Conservation (phyloP, 2,888 invertebrate genomes). For the Dromius quadrimaculatus region DNA sequence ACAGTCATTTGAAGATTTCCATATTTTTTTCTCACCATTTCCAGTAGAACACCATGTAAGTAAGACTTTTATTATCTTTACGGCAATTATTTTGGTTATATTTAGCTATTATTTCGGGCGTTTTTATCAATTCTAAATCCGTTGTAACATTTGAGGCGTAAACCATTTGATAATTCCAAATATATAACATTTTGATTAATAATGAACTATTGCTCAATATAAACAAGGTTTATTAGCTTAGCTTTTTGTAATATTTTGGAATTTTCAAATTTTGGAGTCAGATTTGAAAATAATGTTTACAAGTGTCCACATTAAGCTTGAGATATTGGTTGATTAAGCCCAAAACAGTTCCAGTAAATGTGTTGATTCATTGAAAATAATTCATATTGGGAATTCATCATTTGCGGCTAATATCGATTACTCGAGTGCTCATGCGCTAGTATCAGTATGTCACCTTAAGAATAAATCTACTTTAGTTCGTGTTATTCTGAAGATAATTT, state of each 20-base stretch:
- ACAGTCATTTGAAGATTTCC: slow-evolving; percentile 30
- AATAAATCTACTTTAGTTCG: slow-evolving; percentile 21
- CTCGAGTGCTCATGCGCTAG: slow-evolving; percentile 32
- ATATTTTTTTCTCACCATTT: slow-evolving; percentile 23
- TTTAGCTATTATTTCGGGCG: neutral
- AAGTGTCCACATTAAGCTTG: neutral
- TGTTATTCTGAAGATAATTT: slow-evolving; percentile 25
- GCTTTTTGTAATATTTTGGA: too few relatives aligned
- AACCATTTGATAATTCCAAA: slow-evolving; percentile 6
- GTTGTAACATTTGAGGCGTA: slow-evolving; percentile 28
- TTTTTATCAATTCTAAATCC: neutral
- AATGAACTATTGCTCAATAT: neutral
- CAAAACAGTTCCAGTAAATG: neutral
- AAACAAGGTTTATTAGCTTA: too few relatives aligned
- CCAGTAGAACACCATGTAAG: slow-evolving; percentile 43
- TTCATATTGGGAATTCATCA: slow-evolving; percentile 37
- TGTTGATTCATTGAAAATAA: slow-evolving; percentile 36
- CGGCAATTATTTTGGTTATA: neutral
- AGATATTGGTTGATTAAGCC: neutral
- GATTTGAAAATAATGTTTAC: neutral
- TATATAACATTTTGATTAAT: neutral
- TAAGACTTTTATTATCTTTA: slow-evolving; percentile 4
- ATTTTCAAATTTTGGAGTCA: too few relatives aligned
- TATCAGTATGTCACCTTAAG: slow-evolving; percentile 35
- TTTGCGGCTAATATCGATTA: slow-evolving; percentile 43